phyloP scores from a whole-genome alignment of 2,888 invertebrate species.

The Melanostoma scalare region DNA sequence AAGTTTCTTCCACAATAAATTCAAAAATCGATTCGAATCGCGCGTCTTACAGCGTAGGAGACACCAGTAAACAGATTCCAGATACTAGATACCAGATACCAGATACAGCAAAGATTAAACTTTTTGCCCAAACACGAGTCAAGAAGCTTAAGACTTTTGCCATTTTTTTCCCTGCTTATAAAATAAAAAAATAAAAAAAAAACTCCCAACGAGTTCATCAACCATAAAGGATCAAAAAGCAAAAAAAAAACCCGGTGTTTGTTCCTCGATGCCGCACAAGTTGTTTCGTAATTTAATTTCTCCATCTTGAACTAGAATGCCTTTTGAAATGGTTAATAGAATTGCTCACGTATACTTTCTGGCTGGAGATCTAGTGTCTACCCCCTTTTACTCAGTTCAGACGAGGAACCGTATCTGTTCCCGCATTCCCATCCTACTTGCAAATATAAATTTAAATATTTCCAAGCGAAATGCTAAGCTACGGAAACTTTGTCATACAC shows the following conservation, averaged over 20 bases:
- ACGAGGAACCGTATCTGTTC: not conserved
- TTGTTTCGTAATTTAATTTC: conserved; percentile 71
- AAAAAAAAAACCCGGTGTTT: conserved; percentile 23
- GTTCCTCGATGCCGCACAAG: conserved; percentile 55
- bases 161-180: not conserved
- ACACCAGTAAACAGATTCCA: not conserved
- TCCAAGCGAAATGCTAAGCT: conserved; percentile 48
- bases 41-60: not conserved
- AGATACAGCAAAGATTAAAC: not conserved
- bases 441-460: conserved; percentile 61
- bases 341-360: conserved; percentile 50
- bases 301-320: conserved; percentile 67
- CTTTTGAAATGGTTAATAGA: conserved; percentile 69
- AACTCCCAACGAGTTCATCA: not conserved
- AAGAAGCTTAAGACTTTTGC: conserved; percentile 1
- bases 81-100: not conserved
- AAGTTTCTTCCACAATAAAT: too few relatives aligned
- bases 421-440: not conserved
- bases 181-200: conserved; percentile 23
- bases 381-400: not conserved
- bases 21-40: too few relatives aligned
- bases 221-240: not conserved
- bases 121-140: conserved; percentile 8
- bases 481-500: conserved; percentile 67
- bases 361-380: conserved; percentile 8